Evolutionary conservation across 2,888 invertebrate species (phyloP).

Genomic region (Tineola bisselliella): DNA sequence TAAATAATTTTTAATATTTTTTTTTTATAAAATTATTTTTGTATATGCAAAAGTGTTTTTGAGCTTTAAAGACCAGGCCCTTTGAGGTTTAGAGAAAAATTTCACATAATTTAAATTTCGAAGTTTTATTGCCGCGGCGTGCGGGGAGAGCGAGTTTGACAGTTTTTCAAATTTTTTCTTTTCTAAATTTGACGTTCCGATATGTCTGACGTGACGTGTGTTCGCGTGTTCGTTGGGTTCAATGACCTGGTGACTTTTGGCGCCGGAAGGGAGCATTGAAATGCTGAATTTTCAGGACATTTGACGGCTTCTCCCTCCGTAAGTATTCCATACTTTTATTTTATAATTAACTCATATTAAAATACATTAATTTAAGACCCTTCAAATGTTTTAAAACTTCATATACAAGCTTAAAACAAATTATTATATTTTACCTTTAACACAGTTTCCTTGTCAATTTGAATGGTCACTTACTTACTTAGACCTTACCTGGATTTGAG

Average conservation of each 20-base stretch:
- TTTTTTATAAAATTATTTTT: constrained; percentile 68
- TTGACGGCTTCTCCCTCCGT: constrained; percentile 62
- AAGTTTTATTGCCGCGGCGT: constrained; percentile 1
- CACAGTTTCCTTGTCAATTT: too few species aligned
- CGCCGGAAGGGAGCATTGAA: constrained; percentile 29
- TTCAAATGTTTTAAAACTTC: too few species aligned
- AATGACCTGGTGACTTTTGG: constrained; percentile 33
- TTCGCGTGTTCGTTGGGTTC: constrained; percentile 46
- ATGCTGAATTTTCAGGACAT: constrained; percentile 61
- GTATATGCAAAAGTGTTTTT: constrained; percentile 57
- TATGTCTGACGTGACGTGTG: constrained; percentile 43
- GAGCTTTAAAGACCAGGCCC: constrained; percentile 23
- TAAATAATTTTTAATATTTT: constrained; percentile 61
- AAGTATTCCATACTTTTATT: constrained; percentile 28
- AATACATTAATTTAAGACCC: too few species aligned
- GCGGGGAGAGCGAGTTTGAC: constrained; percentile 30
- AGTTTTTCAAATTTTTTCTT: constrained; percentile 37
- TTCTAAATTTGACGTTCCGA: constrained; percentile 42
- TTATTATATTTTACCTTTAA: too few species aligned
- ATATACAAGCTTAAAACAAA: too few species aligned
- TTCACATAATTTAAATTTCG: constrained; percentile 16
- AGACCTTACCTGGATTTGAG: too few species aligned
- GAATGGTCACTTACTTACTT: too few species aligned
- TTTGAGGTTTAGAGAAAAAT: constrained; percentile 28
- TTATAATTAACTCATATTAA: background rate